Percentiles rank a stretch among this genome's conserved stretches.
These are phyloP conservation scores for Sus scrofa DNA, from an alignment of 2,113 vertebrate genomes.

Conservation along the genomic window DNA sequence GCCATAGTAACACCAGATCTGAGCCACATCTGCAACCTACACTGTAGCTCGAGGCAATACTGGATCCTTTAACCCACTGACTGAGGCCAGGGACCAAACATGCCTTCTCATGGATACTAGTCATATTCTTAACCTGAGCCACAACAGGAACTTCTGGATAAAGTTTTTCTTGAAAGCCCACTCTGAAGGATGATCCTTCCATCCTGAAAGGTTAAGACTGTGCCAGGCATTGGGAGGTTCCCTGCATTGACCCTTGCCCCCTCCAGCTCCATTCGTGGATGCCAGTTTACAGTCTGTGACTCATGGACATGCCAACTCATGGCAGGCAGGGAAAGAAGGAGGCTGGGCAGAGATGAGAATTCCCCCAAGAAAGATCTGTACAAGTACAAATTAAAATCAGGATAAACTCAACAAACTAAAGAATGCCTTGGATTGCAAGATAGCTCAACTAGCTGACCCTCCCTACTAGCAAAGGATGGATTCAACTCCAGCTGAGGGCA, in stretches of 20 bases:
- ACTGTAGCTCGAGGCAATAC: too few species aligned
- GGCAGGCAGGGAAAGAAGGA: not conserved
- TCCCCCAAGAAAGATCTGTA: not conserved
- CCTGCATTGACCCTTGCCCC: not conserved
- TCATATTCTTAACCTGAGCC: too few species aligned
- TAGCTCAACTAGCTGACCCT: not conserved
- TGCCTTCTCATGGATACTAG: too few species aligned
- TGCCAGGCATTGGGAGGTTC: not conserved
- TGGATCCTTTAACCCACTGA: too few species aligned
- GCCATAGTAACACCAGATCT: too few species aligned
- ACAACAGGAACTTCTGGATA: not conserved
- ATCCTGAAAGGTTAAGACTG: not conserved
- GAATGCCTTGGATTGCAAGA: not conserved
- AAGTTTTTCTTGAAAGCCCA: not conserved
- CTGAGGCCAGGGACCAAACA: too few species aligned
- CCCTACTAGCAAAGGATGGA: not conserved
- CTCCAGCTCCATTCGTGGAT: fast-evolving
- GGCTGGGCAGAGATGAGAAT: not conserved
- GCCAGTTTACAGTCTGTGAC: not conserved
- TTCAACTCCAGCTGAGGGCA: not conserved
- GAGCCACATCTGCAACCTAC: too few species aligned
- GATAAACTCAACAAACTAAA: not conserved
- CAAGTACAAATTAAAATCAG: not conserved
- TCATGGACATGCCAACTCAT: not conserved
- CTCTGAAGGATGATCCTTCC: not conserved